A percentile compares a stretch with the other conserved stretches of the same genome.
These are phyloP conservation scores for Muricea muricata DNA, from an alignment of 92 coral and sea anemone genomes.

Conservation along the genomic window DNA sequence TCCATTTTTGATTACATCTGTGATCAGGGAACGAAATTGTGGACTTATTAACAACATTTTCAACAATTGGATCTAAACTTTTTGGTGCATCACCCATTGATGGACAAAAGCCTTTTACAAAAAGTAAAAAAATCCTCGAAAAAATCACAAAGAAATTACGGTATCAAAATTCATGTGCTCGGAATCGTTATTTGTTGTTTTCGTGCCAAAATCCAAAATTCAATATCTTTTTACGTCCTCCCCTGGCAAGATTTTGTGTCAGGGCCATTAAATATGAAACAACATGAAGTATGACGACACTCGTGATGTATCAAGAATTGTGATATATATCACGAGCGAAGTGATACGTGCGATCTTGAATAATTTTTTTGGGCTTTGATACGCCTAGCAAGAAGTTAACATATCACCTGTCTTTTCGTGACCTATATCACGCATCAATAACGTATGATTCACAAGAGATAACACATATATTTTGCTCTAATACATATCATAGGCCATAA, in stretches of 20 bases:
- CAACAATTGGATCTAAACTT: neutral
- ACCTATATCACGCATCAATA: too few relatives aligned
- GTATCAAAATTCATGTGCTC: neutral
- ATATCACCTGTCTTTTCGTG: too few relatives aligned
- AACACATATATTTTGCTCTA: too few relatives aligned
- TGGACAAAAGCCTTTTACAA: too few relatives aligned
- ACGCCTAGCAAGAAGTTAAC: too few relatives aligned
- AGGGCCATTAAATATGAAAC: neutral
- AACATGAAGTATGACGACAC: neutral
- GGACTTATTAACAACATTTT: neutral
- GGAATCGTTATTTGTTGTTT: neutral
- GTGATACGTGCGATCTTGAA: too few relatives aligned
- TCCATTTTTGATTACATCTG: slow-evolving; percentile 9
- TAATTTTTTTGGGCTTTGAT: too few relatives aligned
- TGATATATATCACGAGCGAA: neutral
- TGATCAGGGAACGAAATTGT: slow-evolving; percentile 1
- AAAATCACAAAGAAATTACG: neutral
- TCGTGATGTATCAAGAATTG: neutral
- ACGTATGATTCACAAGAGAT: too few relatives aligned
- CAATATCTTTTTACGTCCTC: neutral
- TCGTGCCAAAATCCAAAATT: neutral
- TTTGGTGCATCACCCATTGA: neutral
- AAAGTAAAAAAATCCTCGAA: too few relatives aligned
- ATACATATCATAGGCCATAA: too few relatives aligned
- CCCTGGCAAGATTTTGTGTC: too few relatives aligned